These are phyloP conservation scores for Leptarthrus brevirostris DNA, from an alignment of 2,888 invertebrate species.

Conservation along the genomic window DNA sequence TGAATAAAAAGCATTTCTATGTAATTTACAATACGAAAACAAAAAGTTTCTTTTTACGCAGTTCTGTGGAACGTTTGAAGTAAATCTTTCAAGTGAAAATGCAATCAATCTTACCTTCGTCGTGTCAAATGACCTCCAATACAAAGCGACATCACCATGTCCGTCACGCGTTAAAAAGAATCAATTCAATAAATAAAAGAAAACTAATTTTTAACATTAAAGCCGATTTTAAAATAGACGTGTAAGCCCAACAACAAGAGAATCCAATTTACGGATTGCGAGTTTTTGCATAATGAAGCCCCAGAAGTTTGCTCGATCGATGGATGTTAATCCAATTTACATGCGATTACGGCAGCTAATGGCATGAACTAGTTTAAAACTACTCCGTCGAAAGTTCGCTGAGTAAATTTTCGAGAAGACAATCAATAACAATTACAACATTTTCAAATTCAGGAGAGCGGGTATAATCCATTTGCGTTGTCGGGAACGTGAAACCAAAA, in stretches of 20 bases:
- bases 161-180: too few relatives aligned
- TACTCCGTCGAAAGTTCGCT: neutral
- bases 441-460: too few relatives aligned
- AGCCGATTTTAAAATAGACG: neutral
- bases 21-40: too few relatives aligned
- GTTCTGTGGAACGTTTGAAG: too few relatives aligned
- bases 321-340: slow-evolving; percentile 28
- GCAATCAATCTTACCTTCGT: too few relatives aligned
- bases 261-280: neutral
- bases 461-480: too few relatives aligned
- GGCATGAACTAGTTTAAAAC: slow-evolving; percentile 33
- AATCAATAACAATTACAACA: neutral
- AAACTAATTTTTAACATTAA: neutral
- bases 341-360: slow-evolving; percentile 23
- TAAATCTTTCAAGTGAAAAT: too few relatives aligned
- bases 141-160: too few relatives aligned
- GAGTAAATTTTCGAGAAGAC: neutral
- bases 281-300: neutral
- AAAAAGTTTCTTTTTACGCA: too few relatives aligned
- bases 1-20: too few relatives aligned
- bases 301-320: slow-evolving; percentile 8
- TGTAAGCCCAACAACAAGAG: neutral
- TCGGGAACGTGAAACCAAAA: too few relatives aligned
- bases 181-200: neutral
- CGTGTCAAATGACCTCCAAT: too few relatives aligned